Evolutionary conservation across 2,888 invertebrate genomes (phyloP), one percentile per base, ranked within the genome.

Genomic region (Quadroppia sp.): DNA sequence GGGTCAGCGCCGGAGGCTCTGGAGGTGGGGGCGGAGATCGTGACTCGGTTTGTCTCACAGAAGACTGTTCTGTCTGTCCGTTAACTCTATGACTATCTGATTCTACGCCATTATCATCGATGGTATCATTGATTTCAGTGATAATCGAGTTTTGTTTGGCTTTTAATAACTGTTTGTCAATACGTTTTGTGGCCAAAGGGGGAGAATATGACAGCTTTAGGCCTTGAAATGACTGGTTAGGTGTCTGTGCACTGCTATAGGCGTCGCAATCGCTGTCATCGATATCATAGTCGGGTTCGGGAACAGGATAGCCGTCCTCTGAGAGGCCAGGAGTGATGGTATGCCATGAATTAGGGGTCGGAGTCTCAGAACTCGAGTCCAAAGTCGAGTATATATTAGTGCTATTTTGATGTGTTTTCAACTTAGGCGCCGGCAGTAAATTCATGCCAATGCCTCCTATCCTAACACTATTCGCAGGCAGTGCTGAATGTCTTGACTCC

Each of bases 251-350:
- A 30, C 4, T 1, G 17, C n/a, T 32, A 36, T 76, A 73, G 56
- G 71, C 73, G 11, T 76, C 75, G 70, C 72, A 73, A 69, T 76
- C 75, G n/a, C 74, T 74, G 20, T 76, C 78, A 53, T 76, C 76
- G 32, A 72, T 70, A 67, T 78, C 78, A 53, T 78, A 78, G 70
- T 78, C 78, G 2, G 78, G 78, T 71, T 77, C 78, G 15, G 78
- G 78, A 25, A 77, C 75, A 25, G 23, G 17, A 64, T 71, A 17
- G 15, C 75, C 75, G 25, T 77, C 77, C 45, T 76, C 75, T 3
- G 77, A 76, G 1, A 6, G 30, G 13, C 42, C 67, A 23, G 77
- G 76, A n/a, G n/a, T n/a, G 25, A 73, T 75, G 42, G 61, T 72
- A 23, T 76, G 76, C 76, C 75, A 75, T 25, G 75, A 74, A 40